phyloP scores from a whole-genome alignment of 2,797 vertebrate genomes.

The Chanos chanos region DNA sequence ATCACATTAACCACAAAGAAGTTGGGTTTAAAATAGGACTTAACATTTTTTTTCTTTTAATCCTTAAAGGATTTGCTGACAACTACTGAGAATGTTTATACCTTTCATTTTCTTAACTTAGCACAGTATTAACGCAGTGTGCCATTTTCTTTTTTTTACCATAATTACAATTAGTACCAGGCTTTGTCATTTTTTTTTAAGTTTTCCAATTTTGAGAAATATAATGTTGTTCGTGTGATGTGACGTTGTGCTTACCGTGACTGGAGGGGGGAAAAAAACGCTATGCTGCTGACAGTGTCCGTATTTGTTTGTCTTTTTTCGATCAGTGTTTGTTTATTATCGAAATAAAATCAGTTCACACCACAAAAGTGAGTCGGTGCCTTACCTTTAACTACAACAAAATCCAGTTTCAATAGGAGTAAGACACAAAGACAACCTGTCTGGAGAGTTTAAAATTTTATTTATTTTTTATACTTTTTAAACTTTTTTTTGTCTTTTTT shows the following conservation, averaged over 20 bases:
- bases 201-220: too few species aligned
- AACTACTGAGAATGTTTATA: slow-evolving; percentile 63
- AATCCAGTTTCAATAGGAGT: neutral
- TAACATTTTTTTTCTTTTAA: too few species aligned
- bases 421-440: neutral
- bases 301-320: too few species aligned
- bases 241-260: too few species aligned
- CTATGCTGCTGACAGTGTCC: too few species aligned
- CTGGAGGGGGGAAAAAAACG: too few species aligned
- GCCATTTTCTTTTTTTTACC: neutral
- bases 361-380: neutral
- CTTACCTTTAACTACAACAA: neutral
- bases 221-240: too few species aligned
- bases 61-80: slow-evolving; percentile 56
- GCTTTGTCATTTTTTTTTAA: too few species aligned
- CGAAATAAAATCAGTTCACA: too few species aligned
- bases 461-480: slow-evolving; percentile 43
- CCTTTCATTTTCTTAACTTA: slow-evolving; percentile 33
- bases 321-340: too few species aligned
- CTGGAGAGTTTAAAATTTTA: slow-evolving; percentile 50
- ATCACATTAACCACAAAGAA: too few species aligned
- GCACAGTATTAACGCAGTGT: neutral
- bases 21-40: too few species aligned
- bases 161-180: neutral
- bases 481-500: slow-evolving; percentile 33